Evolutionary conservation across 2,888 invertebrate genomes (phyloP).

Genomic region (Sminthurinus aureus): DNA sequence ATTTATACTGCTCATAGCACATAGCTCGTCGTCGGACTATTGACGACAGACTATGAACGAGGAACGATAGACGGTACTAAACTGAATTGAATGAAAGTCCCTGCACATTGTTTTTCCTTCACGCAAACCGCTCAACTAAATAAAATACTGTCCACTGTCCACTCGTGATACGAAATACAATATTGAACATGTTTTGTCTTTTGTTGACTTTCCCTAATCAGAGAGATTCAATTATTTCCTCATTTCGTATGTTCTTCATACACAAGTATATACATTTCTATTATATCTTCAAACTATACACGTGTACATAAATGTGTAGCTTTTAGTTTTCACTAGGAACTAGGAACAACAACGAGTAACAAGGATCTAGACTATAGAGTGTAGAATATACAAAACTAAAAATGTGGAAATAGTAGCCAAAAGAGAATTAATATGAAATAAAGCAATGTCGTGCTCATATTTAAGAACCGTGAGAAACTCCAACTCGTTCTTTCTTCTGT

Average conservation of each 20-base stretch:
- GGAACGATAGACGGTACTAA: too few relatives aligned
- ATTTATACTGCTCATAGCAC: too few relatives aligned
- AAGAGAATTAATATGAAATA: neutral
- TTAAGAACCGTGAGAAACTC: conserved; percentile 36
- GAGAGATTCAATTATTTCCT: conserved; percentile 32
- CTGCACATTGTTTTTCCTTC: neutral
- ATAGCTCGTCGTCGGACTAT: too few relatives aligned
- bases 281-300: too few relatives aligned
- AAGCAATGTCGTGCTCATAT: conserved; percentile 30
- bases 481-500: neutral
- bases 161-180: neutral
- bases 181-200: neutral
- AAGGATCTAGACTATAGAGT: too few relatives aligned
- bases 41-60: too few relatives aligned
- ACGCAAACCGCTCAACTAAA: neutral
- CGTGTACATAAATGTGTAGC: too few relatives aligned
- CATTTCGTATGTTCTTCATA: neutral
- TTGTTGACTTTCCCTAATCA: conserved; percentile 21
- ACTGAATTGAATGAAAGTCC: too few relatives aligned
- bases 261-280: too few relatives aligned
- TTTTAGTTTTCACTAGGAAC: too few relatives aligned
- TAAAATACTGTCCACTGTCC: neutral
- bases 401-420: neutral
- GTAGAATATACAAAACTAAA: too few relatives aligned
- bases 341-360: too few relatives aligned